Evolutionary conservation across 2,888 invertebrate species (phyloP), one percentile per base, ranked within the genome.

Genomic region (Spialia ferax): DNA sequence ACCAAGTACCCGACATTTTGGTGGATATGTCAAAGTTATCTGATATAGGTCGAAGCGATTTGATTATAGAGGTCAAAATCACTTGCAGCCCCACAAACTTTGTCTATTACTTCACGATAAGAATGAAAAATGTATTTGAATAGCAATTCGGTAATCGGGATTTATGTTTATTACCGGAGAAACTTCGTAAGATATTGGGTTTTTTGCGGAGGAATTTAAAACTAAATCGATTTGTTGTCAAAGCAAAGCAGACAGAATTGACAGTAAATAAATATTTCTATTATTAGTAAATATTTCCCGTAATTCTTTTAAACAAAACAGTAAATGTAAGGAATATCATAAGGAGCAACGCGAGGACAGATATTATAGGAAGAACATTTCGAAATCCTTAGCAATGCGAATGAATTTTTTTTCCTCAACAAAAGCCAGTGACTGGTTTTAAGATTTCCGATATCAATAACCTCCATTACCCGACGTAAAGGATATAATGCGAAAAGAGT

Each of bases 1-100:
- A 74, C 74, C 75, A 78, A 78, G 79, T 77, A 80, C 80, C 80
- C 67, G 73, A 76, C 66, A 26, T 66, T 74, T 81, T 81, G 74
- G 80, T 79, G 77, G 83, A 84, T 87, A 86, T 81, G 85, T 87
- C 85, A 86, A 89, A 88, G 77, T 89, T 89, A 88, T 88, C 88
- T 88, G 85, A 89, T 87, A 83, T 67, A 86, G 89, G 88, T 86
- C 85, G 79, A 74, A 23, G 78, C 75, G 76, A 83, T 82, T 76
- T 79, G 82, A 81, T 85, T 80, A 85, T 81, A 79, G 79, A 84
- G 85, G 85, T 83, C 83, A 79, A 82, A 86, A 87, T 87, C 84
- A 87, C 87, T 87, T 86, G 86, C 85, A 87, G 81, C 75, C 74
- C 72, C 76, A 3, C 18, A 74, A 84, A 86, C 75, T 86, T 83